These are phyloP conservation scores for Pteronura brasiliensis DNA, from an alignment of 2,113 vertebrate species.

Conservation along the genomic window DNA sequence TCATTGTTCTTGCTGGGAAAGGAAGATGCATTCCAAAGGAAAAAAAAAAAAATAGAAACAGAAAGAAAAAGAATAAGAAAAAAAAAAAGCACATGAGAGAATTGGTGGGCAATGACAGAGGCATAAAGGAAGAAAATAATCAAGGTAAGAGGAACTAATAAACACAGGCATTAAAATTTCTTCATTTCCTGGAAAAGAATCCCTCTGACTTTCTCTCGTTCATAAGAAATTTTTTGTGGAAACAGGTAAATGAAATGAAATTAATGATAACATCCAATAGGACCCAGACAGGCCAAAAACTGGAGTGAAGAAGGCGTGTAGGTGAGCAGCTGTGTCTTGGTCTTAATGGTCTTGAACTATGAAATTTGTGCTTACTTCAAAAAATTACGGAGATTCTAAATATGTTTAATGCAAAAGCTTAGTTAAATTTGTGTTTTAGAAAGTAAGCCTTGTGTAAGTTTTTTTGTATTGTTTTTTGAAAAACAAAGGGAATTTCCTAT, in stretches of 20 bases:
- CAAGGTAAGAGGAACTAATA: background rate
- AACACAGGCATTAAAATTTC: background rate
- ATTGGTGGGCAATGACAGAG: background rate
- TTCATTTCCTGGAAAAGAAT: background rate
- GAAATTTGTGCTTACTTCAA: background rate
- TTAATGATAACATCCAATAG: background rate
- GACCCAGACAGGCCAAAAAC: background rate
- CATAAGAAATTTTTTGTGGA: background rate
- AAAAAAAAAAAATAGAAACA: background rate
- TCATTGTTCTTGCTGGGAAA: background rate
- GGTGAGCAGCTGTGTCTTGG: background rate
- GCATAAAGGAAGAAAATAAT: background rate
- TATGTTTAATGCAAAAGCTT: background rate
- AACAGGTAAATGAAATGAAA: background rate
- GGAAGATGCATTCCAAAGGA: background rate
- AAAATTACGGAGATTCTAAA: background rate
- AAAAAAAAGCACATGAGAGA: background rate
- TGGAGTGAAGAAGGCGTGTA: background rate
- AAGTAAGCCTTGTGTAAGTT: background rate
- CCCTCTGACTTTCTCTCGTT: background rate
- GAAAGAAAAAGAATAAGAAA: too few relatives aligned
- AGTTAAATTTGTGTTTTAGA: background rate
- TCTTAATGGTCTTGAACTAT: background rate
- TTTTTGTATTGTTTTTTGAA: background rate
- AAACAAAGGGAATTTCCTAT: background rate